Base-by-base conservation (phyloP, 2,888 invertebrate genomes). In the Drosophila algonquin region DNA sequence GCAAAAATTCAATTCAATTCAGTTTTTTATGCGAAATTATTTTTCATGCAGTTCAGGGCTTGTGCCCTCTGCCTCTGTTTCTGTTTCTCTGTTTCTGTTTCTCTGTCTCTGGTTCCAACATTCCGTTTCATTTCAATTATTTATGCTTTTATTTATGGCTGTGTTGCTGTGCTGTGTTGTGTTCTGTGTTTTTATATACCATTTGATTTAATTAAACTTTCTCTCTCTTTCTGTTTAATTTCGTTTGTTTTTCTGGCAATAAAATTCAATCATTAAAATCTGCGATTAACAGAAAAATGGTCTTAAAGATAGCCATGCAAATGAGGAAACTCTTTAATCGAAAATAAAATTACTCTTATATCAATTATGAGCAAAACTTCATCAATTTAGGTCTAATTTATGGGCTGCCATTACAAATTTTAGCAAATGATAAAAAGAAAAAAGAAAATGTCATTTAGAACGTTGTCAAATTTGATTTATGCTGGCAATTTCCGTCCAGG, bases 381-480 rank as follows among this genome's bases (percentile, higher is more conserved):
- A 63, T 63, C 55, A 67, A 67, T 67, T 55, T 35, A 21, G 50
- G 8, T 10, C 16, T 35, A 64, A 64, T 64, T 67, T 56, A 64
- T 67, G 64, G 65, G 51, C n/a, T 35, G 18, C 35, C 35, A 68
- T 45, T 68, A 51, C 10, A 30, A 21, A 35, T 68, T 68, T 64
- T 44, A 30, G 18, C 21, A 45, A 59, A 58, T 54, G 51, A 63
- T 63, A 51, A 63, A 63, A 63, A 63, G n/a, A n/a, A n/a, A 21
- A 21, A 70, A 64, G 62, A 67, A 84, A 81, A 75, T 75, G 74
- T 47, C 71, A 74, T 78, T 75, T 78, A 74, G 76, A 82, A 85
- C 65, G 72, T 73, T 80, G 73, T 74, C 63, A 67, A 84, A 75
- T 68, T 78, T 81, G 84, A 84, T 81, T 81, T 81, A 81, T 76